Evolutionary conservation across 2,797 vertebrate genomes (phyloP), one percentile per base, ranked within the genome.

Genomic region (Pangasius mekongensis): DNA sequence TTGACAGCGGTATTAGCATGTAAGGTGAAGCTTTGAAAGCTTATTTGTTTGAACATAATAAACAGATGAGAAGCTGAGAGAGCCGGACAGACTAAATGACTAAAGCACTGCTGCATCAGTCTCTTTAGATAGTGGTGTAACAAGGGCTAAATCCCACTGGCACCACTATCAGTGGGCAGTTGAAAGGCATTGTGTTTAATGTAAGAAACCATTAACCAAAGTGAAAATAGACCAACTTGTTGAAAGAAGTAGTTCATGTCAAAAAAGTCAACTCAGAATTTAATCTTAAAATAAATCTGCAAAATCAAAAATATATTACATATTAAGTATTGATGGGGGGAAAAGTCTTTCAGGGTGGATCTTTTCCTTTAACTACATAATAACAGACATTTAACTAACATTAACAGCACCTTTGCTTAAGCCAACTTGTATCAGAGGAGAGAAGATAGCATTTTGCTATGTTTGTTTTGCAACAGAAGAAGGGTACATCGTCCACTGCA

Each of bases 381-480:
- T 86, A 49, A 71, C 71, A 67, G 52, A 49, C 43, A 27, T 73
- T 81, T 62, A 78, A 47, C 18, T 76, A 76, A n/a, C 36, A 54
- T 36, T 27, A 80, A 47, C 30, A 58, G 16, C 9, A 62, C 3
- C 49, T 74, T 49, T 76, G 16, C 5, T 76, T 39, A 62, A 81
- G 7, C 47, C 27, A 11, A 5, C 14, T 67, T 67, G 18, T 67
- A 39, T 67, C 20, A 20, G 0, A 43, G 33, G 5, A 56, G 39
- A 86, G 56, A 36, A 43, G 54, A 11, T 47, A 39, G 47, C 43
- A 82, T 83, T 86, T 33, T 43, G 5, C n/a, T 9, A 14, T 43
- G 22, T 87, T 89, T 95, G 91, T 89, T 83, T 93, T 93, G 84
- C 90, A 93, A 92, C 93, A 95, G 93, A 96, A 95, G 92, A 96